Percentiles rank a stretch among this genome's conserved stretches.
Evolutionary conservation across 2,113 vertebrate species (phyloP).

Genomic region (Mesitornis unicolor): DNA sequence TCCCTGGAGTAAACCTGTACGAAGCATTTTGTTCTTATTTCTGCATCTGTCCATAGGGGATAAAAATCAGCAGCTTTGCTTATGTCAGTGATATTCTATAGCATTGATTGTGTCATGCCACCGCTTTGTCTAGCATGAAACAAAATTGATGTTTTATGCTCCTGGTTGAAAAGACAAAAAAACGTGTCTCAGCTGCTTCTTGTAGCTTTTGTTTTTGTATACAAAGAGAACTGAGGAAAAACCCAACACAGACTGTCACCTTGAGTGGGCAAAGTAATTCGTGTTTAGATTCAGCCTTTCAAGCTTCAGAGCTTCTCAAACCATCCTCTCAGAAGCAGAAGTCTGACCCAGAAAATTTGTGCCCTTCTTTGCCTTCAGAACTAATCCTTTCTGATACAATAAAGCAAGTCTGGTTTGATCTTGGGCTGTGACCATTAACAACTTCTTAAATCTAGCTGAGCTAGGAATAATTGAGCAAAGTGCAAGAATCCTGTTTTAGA

Average conservation of each 20-base stretch:
- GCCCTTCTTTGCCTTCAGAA: neutral
- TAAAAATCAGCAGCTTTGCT: neutral
- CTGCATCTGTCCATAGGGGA: neutral
- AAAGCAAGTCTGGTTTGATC: neutral
- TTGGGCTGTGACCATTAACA: neutral
- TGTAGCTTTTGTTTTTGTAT: neutral
- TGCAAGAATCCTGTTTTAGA: neutral
- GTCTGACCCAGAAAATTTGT: neutral
- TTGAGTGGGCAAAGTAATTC: neutral
- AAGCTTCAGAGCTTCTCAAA: neutral
- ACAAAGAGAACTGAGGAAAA: neutral
- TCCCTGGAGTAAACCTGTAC: neutral
- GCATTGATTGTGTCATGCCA: neutral
- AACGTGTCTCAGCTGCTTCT: neutral
- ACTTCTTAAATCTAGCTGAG: neutral
- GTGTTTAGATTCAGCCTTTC: neutral
- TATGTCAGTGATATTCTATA: neutral
- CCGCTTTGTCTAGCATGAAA: fast-evolving
- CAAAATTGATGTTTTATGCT: neutral
- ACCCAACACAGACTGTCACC: neutral
- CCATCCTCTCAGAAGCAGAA: neutral
- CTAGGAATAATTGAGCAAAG: neutral
- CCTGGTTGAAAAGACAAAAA: neutral
- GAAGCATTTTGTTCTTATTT: neutral
- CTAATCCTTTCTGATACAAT: neutral